Conservation (phyloP, 23 tunicate species). For the Trididemnum clinides region DNA sequence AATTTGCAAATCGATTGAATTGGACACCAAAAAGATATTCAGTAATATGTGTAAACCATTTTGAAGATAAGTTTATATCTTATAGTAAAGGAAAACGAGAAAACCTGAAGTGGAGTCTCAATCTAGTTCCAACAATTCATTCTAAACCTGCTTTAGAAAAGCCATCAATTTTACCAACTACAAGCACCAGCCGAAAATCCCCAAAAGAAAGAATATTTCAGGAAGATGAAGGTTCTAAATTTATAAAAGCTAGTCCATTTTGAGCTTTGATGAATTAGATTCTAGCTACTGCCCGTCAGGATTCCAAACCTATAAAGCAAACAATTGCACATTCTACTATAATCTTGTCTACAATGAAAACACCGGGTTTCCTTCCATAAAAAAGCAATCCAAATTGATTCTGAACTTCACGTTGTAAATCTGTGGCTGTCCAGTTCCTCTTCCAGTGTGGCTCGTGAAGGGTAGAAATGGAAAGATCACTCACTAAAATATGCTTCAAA, state of each 20-base stretch:
- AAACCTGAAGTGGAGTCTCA: background rate
- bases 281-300: too few relatives aligned
- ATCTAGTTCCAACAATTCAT: background rate
- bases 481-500: too few relatives aligned
- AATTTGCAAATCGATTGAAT: background rate
- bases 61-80: background rate
- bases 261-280: background rate
- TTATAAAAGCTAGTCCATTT: background rate
- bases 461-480: too few relatives aligned
- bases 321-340: too few relatives aligned
- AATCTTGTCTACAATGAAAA: too few relatives aligned
- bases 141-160: background rate
- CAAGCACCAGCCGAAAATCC: background rate
- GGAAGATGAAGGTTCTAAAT: background rate
- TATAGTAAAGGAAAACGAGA: background rate
- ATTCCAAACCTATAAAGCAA: too few relatives aligned
- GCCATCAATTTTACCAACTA: conserved; percentile 10
- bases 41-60: background rate
- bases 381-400: too few relatives aligned
- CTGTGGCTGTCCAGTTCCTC: too few relatives aligned
- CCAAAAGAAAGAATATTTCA: conserved; percentile 10
- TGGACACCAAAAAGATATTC: conserved; percentile 6
- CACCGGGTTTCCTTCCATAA: too few relatives aligned
- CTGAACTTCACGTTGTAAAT: too few relatives aligned
- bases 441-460: too few relatives aligned